Percentiles rank a stretch among this genome's conserved stretches.
Evolutionary conservation across 2,113 vertebrate genomes (phyloP).

Genomic region (Gobius niger): DNA sequence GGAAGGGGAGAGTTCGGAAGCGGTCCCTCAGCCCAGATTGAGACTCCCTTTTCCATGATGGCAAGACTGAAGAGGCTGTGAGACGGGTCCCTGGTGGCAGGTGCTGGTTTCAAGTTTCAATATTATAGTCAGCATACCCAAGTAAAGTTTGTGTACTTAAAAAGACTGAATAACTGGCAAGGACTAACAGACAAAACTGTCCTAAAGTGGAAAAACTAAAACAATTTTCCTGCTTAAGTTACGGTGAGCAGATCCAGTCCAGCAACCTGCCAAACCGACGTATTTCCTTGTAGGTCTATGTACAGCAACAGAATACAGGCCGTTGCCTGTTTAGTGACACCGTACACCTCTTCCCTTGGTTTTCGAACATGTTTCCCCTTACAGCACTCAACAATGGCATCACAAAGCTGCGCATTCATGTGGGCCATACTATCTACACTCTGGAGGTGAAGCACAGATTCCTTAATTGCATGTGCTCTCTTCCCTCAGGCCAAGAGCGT

Average conservation of each 20-base stretch:
- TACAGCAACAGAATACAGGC: slow-evolving; percentile 7
- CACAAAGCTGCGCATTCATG: slow-evolving; percentile 56
- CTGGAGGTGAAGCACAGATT: slow-evolving; percentile 44
- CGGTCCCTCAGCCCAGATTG: no score
- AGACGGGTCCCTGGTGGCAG: no score
- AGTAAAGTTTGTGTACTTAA: no score
- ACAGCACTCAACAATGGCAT: slow-evolving; percentile 44
- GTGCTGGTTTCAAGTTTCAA: no score
- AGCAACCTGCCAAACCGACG: background rate
- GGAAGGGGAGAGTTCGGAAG: no score
- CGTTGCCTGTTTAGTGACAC: slow-evolving; percentile 44
- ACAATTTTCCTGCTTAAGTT: no score
- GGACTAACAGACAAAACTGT: no score
- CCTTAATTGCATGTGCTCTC: slow-evolving; percentile 37
- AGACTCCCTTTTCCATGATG: no score
- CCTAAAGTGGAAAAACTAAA: no score
- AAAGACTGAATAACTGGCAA: no score
- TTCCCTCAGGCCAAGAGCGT: slow-evolving; percentile 56
- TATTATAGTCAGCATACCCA: no score
- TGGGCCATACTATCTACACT: slow-evolving; percentile 36
- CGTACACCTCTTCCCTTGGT: slow-evolving; percentile 25
- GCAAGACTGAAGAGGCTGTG: no score
- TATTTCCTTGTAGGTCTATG: background rate
- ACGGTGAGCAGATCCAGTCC: background rate
- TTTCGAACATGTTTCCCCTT: slow-evolving; percentile 50